Conservation (phyloP, 2,888 invertebrate genomes). For the Coelopa pilipes region DNA sequence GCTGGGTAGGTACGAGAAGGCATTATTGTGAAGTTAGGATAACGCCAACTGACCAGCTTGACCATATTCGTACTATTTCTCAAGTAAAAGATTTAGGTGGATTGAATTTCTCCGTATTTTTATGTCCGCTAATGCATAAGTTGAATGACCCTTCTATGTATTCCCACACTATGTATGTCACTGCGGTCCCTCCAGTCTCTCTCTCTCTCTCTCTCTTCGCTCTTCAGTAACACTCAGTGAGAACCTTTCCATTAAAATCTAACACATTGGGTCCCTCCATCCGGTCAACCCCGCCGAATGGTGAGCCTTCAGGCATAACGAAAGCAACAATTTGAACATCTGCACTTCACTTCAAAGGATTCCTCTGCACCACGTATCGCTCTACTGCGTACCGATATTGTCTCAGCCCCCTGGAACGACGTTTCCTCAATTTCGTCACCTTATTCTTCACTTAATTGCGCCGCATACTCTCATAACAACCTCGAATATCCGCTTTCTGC, state of each 20-base stretch:
- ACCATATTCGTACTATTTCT: neutral
- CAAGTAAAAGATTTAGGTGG: neutral
- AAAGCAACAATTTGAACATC: conserved; percentile 17
- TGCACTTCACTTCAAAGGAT: neutral
- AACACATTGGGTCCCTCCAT: neutral
- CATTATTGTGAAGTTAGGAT: neutral
- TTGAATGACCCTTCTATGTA: too few species aligned
- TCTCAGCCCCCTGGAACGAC: neutral
- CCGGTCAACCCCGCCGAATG: neutral
- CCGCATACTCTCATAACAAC: neutral
- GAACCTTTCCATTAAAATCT: conserved; percentile 1
- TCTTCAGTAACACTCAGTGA: neutral
- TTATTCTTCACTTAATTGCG: conserved; percentile 21
- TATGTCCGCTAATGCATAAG: too few species aligned
- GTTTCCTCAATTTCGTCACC: conserved; percentile 30
- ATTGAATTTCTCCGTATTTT: neutral
- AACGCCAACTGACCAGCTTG: neutral
- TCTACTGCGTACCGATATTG: conserved; percentile 11
- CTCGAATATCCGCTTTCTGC: neutral
- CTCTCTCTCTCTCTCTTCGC: neutral
- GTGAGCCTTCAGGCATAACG: conserved; percentile 1
- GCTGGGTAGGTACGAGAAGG: neutral
- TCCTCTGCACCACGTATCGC: neutral
- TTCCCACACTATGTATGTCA: too few species aligned
- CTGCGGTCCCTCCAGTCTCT: too few species aligned